Base-by-base conservation (phyloP, 2,797 vertebrate genomes). In the Nyctibius grandis region DNA sequence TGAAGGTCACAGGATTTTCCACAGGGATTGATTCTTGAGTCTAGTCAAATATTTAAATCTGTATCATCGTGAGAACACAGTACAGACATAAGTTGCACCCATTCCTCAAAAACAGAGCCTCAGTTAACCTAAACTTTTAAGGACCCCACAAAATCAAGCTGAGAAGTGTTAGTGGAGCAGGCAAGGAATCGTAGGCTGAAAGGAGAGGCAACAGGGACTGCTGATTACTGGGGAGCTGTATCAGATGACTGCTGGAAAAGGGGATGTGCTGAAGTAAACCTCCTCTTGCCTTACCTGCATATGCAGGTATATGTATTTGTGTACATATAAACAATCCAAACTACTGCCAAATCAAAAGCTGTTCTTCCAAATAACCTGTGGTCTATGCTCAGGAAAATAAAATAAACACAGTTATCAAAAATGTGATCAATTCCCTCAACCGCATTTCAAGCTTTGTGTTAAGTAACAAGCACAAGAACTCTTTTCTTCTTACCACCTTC, bases 331-430 rank as follows among this genome's bases (percentile, higher is more conserved):
- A 92, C 73, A 91, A 47, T 23, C 29, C 28, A 65, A 89, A 38
- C 23, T 47, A 38, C 54, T 72, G 88, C 91, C 92, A 95, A 75
- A 89, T 84, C 69, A 89, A 75, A 81, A 60, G 23, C 3, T 63
- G 23, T 45, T 89, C 81, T 79, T 95, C 74, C 74, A 87, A 70
- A 59, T 65, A 76, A 86, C 67, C 91, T 5, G 6, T 91, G 74
- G 63, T 91, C 80, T 92, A 47, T 0, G 2, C 74, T 78, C 34
- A 65, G 74, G 47, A 85, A 93, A 91, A 75, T 47, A 76, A 34
- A 93, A 34, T 54, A 85, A 95, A 90, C 47, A 67, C 33, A 67
- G 44, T 79, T 93, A 93, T 76, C 80, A 85, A 88, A 83, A 79
- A 18, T 63, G 36, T 13, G 54, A 96, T 89, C 80, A 23, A 51